These are phyloP conservation scores for Poicephalus gulielmi DNA, from an alignment of 2,113 vertebrate genomes.

Conservation along the genomic window DNA sequence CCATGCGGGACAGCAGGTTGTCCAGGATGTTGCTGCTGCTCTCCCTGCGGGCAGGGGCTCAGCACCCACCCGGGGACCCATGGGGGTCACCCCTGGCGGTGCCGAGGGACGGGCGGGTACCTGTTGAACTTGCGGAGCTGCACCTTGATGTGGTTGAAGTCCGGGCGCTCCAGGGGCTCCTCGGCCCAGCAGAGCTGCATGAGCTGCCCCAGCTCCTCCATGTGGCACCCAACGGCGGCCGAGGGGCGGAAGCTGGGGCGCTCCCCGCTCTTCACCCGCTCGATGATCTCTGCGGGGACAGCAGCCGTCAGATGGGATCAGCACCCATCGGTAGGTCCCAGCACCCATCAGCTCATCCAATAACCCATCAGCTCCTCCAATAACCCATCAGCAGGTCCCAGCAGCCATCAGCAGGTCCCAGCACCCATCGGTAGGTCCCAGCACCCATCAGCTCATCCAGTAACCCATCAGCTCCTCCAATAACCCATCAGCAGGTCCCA, in stretches of 20 bases:
- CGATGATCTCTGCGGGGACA: constrained; percentile 79
- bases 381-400: background rate
- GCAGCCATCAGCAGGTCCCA: no score
- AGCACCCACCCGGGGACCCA: background rate
- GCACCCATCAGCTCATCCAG: rapidly evolving
- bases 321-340: rapidly evolving
- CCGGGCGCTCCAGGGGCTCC: constrained; percentile 82
- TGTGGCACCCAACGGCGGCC: constrained; percentile 78
- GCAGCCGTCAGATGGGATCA: rapidly evolving
- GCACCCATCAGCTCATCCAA: rapidly evolving
- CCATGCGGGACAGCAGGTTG: constrained; percentile 92
- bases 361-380: rapidly evolving
- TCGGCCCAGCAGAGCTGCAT: constrained; percentile 92
- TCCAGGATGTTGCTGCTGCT: constrained; percentile 91
- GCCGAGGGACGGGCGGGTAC: constrained; percentile 6
- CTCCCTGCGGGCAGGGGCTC: constrained; percentile 70
- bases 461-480: no score
- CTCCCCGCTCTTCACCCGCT: constrained; percentile 74
- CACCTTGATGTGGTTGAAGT: constrained; percentile 88
- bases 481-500: no score
- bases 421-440: rapidly evolving
- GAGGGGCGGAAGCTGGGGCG: constrained; percentile 81
- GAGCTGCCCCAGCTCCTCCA: constrained; percentile 85
- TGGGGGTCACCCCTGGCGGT: rapidly evolving
- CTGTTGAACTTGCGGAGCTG: constrained; percentile 88